Percentiles rank a stretch among this genome's conserved stretches.
Conservation (phyloP, 1,140 invertebrate species). For the Platyscapa corneri region DNA sequence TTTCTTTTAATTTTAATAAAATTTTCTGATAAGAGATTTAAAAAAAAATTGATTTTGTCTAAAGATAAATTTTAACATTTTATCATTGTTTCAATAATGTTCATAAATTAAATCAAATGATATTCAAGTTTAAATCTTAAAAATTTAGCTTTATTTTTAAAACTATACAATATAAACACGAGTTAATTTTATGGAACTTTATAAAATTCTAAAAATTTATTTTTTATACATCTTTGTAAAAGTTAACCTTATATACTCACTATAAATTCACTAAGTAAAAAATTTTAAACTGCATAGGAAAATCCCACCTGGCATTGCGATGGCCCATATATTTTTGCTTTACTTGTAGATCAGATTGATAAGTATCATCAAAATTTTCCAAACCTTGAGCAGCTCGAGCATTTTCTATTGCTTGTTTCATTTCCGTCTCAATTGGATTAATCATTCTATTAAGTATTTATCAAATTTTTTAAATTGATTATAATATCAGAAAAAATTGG, state of each 20-base stretch:
- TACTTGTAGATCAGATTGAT: conserved; percentile 73
- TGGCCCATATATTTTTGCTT: conserved; percentile 87
- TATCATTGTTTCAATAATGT: no score
- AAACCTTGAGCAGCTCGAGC: conserved; percentile 56
- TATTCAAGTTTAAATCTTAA: no score
- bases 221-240: conserved; percentile 10
- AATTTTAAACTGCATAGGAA: conserved; percentile 26
- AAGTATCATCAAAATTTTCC: conserved; percentile 61
- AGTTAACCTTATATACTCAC: conserved; percentile 20
- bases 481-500: not conserved
- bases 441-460: conserved; percentile 57
- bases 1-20: no score
- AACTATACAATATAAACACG: not conserved
- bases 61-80: not conserved
- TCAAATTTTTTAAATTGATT: not conserved
- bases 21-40: no score
- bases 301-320: conserved; percentile 83
- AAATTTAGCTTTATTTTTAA: no score
- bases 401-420: conserved; percentile 67
- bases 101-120: no score
- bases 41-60: not conserved
- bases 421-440: conserved; percentile 66
- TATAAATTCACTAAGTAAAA: conserved; percentile 30
- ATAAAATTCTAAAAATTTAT: not conserved
- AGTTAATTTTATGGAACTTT: no score